Evolutionary conservation across 2,113 vertebrate species (phyloP).

Genomic region (Percina caprodes): DNA sequence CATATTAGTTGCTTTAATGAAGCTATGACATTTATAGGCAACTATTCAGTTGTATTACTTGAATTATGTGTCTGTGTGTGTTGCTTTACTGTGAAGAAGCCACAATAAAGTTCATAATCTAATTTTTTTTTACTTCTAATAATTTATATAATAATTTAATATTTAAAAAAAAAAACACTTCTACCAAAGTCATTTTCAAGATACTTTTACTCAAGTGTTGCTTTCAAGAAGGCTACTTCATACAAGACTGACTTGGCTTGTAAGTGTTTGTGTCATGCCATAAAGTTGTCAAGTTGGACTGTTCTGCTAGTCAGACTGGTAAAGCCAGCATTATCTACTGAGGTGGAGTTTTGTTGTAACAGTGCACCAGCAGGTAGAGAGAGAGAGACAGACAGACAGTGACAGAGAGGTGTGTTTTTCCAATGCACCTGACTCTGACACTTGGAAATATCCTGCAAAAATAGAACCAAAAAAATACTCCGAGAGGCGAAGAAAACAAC

Average conservation of each 20-base stretch:
- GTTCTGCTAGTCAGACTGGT: slow-evolving; percentile 71
- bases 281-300: background rate
- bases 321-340: slow-evolving; percentile 51
- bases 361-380: slow-evolving; percentile 2
- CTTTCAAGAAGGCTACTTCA: too few species aligned
- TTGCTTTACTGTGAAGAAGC: too few species aligned
- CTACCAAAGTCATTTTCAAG: too few species aligned
- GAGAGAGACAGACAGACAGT: background rate
- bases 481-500: background rate
- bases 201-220: too few species aligned
- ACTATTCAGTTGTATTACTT: background rate
- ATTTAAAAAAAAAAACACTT: too few species aligned
- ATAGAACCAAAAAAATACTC: background rate
- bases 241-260: too few species aligned
- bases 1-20: too few species aligned
- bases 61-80: background rate
- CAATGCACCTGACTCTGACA: slow-evolving; percentile 9
- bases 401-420: slow-evolving; percentile 9
- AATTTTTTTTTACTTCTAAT: too few species aligned
- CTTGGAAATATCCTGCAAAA: background rate
- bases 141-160: too few species aligned
- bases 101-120: too few species aligned
- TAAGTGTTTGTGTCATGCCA: background rate
- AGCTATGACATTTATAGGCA: background rate
- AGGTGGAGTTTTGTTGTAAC: slow-evolving; percentile 60